These are phyloP conservation scores for Aphaenogaster floridana DNA, from an alignment of 1,140 invertebrate species.

Conservation along the genomic window DNA sequence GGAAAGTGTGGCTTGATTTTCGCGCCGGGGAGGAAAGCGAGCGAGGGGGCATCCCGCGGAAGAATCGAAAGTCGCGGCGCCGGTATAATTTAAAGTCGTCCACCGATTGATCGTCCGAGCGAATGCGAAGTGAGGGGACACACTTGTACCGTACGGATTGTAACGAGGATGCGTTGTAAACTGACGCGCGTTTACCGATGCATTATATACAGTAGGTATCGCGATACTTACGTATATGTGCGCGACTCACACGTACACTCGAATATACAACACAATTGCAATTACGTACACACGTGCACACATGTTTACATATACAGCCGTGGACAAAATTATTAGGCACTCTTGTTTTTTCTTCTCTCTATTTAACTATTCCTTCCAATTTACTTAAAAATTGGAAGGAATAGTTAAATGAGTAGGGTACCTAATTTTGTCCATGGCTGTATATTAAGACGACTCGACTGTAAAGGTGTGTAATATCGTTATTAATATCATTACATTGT, in stretches of 20 bases:
- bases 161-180: conserved; percentile 34
- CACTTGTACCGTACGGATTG: not conserved
- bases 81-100: conserved; percentile 9
- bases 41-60: not conserved
- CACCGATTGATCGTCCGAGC: not conserved
- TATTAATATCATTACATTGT: conserved; percentile 32
- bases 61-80: conserved; percentile 40
- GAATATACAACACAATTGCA: conserved; percentile 11
- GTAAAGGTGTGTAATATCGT: conserved; percentile 34
- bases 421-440: too few species aligned
- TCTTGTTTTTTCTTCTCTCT: too few species aligned
- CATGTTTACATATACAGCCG: conserved; percentile 8
- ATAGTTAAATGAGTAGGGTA: too few species aligned
- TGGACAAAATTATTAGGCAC: too few species aligned
- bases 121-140: not conserved
- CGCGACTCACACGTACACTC: not conserved
- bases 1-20: not conserved
- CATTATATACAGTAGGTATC: not conserved
- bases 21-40: conserved; percentile 18
- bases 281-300: conserved; percentile 17
- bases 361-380: too few species aligned
- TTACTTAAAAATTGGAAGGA: too few species aligned
- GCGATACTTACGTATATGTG: not conserved
- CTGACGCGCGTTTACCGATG: conserved; percentile 2
- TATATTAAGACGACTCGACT: conserved; percentile 58